Evolutionary conservation across 2,888 invertebrate genomes (phyloP), one percentile per base, ranked within the genome.

Genomic region (Meganola albula): DNA sequence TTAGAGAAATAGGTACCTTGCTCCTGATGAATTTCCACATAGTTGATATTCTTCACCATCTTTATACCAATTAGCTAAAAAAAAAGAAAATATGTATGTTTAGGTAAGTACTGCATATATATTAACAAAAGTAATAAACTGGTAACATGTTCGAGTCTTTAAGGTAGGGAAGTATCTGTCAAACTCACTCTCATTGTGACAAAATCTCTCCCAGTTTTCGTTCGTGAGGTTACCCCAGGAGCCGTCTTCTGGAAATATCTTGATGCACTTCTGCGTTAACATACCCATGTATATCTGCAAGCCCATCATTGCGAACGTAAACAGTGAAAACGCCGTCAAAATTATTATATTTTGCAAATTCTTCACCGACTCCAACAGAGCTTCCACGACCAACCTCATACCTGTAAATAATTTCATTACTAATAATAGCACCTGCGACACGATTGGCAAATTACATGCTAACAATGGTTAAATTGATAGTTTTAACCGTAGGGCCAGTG

Each of bases 341-440:
- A 99, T 98, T 89, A 98, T 97, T 90, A 99, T 98, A 91, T 99
- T 98, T 73, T 98, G 93, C 70, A 99, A 94, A 90, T 98, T 97
- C 89, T 98, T 97, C 83, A 98, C 98, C 61, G 98, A 98, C 89
- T 98, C 98, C 89, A 99, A 97, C 82, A 99, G 97, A 88, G 99
- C 98, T 83, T 98, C 98, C 72, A 99, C 98, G 89, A 99, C 98
- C 72, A 98, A 98, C 90, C 98, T 98, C 89, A 99, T 91, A 88
- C 98, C 98, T 98, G 82, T 30, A 71, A n/a, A n/a, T n/a, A n/a
- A n/a, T n/a, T n/a, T n/a, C n/a, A n/a, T n/a, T n/a, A n/a, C n/a
- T n/a, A n/a, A n/a, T n/a, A n/a, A n/a, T n/a, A n/a, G n/a, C n/a
- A n/a, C n/a, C n/a, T n/a, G n/a, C n/a, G n/a, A n/a, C n/a, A n/a